phyloP scores from a whole-genome alignment of 2,113 vertebrate species.

The Corythornis madagascariensis region DNA sequence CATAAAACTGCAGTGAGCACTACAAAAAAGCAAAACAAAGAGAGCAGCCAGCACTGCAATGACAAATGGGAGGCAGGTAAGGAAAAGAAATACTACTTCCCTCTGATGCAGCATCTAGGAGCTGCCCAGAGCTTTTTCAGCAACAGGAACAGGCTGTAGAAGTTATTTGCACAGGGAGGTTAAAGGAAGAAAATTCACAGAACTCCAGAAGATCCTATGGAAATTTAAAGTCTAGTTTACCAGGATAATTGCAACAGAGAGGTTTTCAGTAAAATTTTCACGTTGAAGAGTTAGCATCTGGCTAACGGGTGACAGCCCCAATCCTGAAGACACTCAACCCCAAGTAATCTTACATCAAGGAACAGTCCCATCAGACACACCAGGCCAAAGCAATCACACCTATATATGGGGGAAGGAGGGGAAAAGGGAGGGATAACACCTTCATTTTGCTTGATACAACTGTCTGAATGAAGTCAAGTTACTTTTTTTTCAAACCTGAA shows the following conservation, averaged over 20 bases:
- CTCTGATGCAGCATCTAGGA: neutral
- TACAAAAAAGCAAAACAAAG: neutral
- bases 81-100: neutral
- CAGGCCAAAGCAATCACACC: neutral
- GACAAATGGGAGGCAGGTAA: neutral
- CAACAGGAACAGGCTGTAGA: neutral
- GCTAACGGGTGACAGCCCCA: neutral
- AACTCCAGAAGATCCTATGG: neutral
- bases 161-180: neutral
- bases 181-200: neutral
- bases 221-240: neutral
- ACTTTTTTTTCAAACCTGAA: neutral
- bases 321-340: neutral
- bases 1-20: neutral
- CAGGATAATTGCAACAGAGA: neutral
- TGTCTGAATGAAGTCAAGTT: neutral
- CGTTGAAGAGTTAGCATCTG: neutral
- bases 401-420: neutral
- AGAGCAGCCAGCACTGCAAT: neutral
- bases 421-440: neutral
- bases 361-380: neutral
- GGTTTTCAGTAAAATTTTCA: neutral
- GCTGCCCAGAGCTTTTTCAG: neutral
- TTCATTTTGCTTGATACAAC: neutral
- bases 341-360: neutral